These are phyloP conservation scores for Meloidogyne floridensis DNA, from an alignment of 1,140 invertebrate species.

Conservation along the genomic window DNA sequence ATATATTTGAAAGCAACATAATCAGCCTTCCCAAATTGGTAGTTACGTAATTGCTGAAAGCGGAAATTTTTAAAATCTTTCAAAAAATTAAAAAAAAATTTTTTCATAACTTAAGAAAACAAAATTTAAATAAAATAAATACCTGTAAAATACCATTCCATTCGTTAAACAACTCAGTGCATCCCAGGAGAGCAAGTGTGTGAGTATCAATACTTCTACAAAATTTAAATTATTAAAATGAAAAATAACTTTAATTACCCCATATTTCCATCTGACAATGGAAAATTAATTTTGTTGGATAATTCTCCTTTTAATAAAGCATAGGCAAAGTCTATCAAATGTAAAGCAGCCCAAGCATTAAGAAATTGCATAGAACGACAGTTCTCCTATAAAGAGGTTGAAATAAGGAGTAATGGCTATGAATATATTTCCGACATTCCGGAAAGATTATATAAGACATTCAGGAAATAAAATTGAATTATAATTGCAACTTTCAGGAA, in stretches of 20 bases:
- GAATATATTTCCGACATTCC: too few relatives aligned
- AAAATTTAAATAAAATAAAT: conserved; percentile 4
- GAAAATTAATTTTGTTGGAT: conserved; percentile 30
- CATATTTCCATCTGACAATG: conserved; percentile 38
- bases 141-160: conserved; percentile 44
- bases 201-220: conserved; percentile 32
- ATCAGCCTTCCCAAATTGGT: conserved; percentile 43
- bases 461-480: neutral
- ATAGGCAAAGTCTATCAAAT: conserved; percentile 53
- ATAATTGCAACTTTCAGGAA: neutral
- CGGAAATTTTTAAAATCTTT: neutral
- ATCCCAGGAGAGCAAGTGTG: conserved; percentile 41
- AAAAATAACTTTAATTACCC: neutral
- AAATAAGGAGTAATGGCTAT: neutral
- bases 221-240: neutral
- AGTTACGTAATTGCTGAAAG: conserved; percentile 42
- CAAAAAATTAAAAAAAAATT: neutral
- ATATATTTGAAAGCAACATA: conserved; percentile 49
- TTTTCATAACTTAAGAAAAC: neutral
- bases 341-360: conserved; percentile 43
- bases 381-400: neutral
- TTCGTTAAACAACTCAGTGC: conserved; percentile 38
- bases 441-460: neutral
- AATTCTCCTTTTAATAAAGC: conserved; percentile 38
- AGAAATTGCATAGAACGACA: conserved; percentile 21